Base-by-base conservation (phyloP, 2,113 vertebrate species). In the Microtus montanus region DNA sequence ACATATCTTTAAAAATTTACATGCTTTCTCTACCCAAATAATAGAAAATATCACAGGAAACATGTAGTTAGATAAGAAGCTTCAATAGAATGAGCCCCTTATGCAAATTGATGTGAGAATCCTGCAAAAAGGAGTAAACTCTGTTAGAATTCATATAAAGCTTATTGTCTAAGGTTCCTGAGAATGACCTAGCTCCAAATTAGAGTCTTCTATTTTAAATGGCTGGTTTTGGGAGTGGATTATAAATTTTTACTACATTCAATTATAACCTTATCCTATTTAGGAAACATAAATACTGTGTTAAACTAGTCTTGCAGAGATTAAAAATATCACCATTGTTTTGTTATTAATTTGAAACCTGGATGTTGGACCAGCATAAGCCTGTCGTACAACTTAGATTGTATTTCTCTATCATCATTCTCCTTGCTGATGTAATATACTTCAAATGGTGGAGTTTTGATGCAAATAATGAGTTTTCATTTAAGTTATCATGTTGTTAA, bases 111-210 rank as follows among this genome's bases (percentile, higher is more conserved):
- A n/a, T 68, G 2, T 89, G 33, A 52, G 68, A 58, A 44, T 86
- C 5, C 1, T 2, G 95, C 92, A 94, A 93, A 96, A 86, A 94
- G 0, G 0, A 96, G 30, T 74, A 91, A 92, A 96, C 94, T 20
- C 6, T 64, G 66, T 33, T 85, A 96, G 54, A 96, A 97, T 97
- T 97, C 85, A 96, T 91, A 70, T 17, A 63, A 96, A 97, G 96
- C 90, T 58, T 78, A 0, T 95, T 96, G 6, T 83, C 94, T 75
- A 88, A 24, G 89, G 96, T 73, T 38, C 94, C 91, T n/a, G 92
- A 89, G 71, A 15, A 87, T 47, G 88, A 83, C 71, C 92, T 95
- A 94, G 38, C 74, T 87, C 87, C 87, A 97, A 97, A 97, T 93
- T 92, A 94, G 24, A 95, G 88, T 96, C 5, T 82, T 30, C 20